phyloP scores from a whole-genome alignment of 2,113 vertebrate species.

The Hiodon alosoides region DNA sequence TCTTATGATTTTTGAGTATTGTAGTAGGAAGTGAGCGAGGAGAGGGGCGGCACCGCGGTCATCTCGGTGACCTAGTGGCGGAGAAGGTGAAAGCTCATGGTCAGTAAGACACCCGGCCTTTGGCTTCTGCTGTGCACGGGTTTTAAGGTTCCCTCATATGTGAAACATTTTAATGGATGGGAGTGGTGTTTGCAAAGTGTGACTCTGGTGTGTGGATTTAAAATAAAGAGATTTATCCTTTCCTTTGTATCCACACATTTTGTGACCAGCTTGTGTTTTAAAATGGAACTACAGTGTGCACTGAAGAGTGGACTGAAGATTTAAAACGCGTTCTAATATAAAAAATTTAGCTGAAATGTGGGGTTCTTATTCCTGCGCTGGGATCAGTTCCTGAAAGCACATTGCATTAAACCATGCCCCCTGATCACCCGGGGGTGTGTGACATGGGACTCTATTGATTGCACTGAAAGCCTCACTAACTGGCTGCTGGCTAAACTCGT shows the following conservation, averaged over 20 bases:
- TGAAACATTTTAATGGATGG: too few species aligned
- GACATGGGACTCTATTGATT: constrained; percentile 6
- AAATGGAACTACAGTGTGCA: too few species aligned
- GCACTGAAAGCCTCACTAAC: background rate
- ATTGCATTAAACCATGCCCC: background rate
- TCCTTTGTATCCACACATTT: too few species aligned
- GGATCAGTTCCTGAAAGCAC: too few species aligned
- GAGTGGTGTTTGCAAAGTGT: too few species aligned
- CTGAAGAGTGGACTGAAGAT: background rate
- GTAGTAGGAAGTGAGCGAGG: too few species aligned
- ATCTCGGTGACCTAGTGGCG: background rate
- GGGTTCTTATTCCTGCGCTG: too few species aligned
- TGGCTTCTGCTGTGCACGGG: background rate
- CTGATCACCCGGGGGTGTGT: constrained; percentile 4
- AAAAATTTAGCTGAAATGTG: background rate
- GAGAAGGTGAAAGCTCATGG: background rate
- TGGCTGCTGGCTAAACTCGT: constrained; percentile 10
- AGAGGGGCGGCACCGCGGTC: background rate
- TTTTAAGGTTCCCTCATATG: too few species aligned
- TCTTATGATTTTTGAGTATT: too few species aligned
- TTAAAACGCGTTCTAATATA: background rate
- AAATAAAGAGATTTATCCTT: too few species aligned
- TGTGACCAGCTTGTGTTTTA: too few species aligned
- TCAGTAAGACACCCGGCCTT: background rate
- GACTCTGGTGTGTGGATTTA: too few species aligned